These are phyloP conservation scores for Hartigia nigra DNA, from an alignment of 2,888 invertebrate genomes.

Conservation along the genomic window DNA sequence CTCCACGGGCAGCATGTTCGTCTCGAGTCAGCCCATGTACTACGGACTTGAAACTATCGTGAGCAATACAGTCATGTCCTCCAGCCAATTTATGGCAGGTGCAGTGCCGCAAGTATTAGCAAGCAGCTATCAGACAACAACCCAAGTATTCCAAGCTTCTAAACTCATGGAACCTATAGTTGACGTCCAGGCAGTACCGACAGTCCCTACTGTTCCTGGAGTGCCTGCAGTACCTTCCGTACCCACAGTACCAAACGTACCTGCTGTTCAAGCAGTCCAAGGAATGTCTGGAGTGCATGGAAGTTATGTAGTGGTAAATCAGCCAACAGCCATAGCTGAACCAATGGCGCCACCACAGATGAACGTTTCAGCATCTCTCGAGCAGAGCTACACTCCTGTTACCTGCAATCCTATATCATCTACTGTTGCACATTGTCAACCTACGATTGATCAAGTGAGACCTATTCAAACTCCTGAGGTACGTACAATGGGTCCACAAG, in stretches of 20 bases:
- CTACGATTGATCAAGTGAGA: conserved; percentile 35
- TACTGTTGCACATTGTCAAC: conserved; percentile 31
- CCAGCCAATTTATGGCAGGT: conserved; percentile 85
- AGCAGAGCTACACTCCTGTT: conserved; percentile 38
- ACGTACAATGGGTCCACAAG: conserved; percentile 31
- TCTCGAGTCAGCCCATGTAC: conserved; percentile 79
- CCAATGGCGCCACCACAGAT: conserved; percentile 29
- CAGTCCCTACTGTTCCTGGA: conserved; percentile 46
- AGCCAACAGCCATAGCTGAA: conserved; percentile 41
- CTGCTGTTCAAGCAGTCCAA: conserved; percentile 46
- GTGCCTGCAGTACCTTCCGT: conserved; percentile 49
- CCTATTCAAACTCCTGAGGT: conserved; percentile 39
- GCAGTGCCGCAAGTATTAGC: conserved; percentile 84
- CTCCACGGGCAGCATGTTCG: conserved; percentile 63
- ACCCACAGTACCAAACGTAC: conserved; percentile 46
- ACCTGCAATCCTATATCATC: conserved; percentile 42
- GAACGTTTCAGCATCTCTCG: conserved; percentile 15
- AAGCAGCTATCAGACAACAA: conserved; percentile 86
- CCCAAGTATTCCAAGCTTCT: conserved; percentile 86
- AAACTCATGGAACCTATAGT: conserved; percentile 82
- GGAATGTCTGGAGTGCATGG: conserved; percentile 45
- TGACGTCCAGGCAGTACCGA: conserved; percentile 74
- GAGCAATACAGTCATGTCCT: conserved; percentile 90
- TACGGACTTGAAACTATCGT: conserved; percentile 88
- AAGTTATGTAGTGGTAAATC: conserved; percentile 58